Base-by-base conservation (phyloP, 1,140 invertebrate species). In the Drepana arcuata region DNA sequence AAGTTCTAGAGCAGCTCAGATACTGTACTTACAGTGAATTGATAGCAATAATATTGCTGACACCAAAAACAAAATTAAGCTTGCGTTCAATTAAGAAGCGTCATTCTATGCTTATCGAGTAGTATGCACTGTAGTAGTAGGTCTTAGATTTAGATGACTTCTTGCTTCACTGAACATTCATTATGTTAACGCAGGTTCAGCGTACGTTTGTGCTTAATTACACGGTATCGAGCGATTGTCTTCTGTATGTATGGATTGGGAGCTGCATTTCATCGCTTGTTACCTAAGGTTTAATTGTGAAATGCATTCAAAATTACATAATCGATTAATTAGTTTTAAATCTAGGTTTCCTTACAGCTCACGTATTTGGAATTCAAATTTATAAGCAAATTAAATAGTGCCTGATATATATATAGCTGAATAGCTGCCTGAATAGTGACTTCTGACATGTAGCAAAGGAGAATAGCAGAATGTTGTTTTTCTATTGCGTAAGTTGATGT, bases 381-480 rank as follows among this genome's bases (percentile, higher is more conserved):
- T n/a, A n/a, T n/a, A n/a, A n/a, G n/a, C n/a, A n/a, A n/a, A n/a
- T n/a, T n/a, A n/a, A n/a, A n/a, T n/a, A n/a, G n/a, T n/a, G n/a
- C 18, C 4, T 5, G 9, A 21, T 21, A 21, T 21, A 5, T 21
- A 4, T 5, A 21, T 21, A 9, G 4, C 18, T 5, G 18, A 21
- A 21, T 21, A 21, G 4, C 4, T 9, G 9, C 18, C 4, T 5
- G 9, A 21, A 9, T 21, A 21, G 9, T 9, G 18, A 5, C 18
- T 5, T 5, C 9, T 21, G 9, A 21, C 18, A 21, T 42, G 49
- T 39, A 50, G 46, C 46, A 34, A 48, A 59, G 45, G 48, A 57
- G 63, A 75, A 71, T 77, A 67, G 58, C 42, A 69, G 37, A 69
- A 63, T 54, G 61, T 58, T 74, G 66, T 72, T 74, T 66, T 69